These are phyloP conservation scores for Mythimna albipuncta DNA, from an alignment of 2,888 invertebrate species.

Conservation along the genomic window DNA sequence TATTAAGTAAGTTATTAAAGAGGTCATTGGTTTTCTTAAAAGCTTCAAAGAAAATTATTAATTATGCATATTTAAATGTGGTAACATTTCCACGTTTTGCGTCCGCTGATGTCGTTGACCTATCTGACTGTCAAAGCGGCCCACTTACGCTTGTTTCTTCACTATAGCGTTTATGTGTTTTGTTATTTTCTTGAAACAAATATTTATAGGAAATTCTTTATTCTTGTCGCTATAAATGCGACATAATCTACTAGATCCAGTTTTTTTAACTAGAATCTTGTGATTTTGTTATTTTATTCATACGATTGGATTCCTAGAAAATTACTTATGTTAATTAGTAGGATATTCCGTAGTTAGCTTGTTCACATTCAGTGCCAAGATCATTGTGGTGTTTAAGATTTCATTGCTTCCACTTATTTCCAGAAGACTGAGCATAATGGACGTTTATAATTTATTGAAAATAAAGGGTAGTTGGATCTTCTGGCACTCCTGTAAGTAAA, in stretches of 20 bases:
- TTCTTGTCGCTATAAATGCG: conserved; percentile 6
- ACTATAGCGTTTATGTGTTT: conserved; percentile 33
- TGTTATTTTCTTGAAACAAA: conserved; percentile 34
- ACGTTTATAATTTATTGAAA: conserved; percentile 9
- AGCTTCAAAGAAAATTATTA: conserved; percentile 33
- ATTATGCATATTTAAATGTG: conserved; percentile 44
- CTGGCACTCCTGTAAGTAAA: neutral
- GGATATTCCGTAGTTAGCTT: conserved; percentile 17
- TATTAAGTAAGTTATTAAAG: too few species aligned
- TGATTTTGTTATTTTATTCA: neutral
- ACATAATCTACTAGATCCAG: neutral
- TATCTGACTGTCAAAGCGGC: conserved; percentile 53
- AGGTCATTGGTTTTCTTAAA: conserved; percentile 16
- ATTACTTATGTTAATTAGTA: conserved; percentile 15
- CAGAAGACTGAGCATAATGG: neutral
- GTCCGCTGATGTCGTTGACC: conserved; percentile 61
- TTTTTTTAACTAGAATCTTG: neutral
- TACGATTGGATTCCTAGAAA: conserved; percentile 11
- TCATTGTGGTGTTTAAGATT: neutral
- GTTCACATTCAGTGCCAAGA: conserved; percentile 16
- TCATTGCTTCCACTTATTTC: conserved; percentile 12
- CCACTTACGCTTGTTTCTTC: conserved; percentile 35
- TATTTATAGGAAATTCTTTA: conserved; percentile 24
- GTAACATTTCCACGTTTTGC: conserved; percentile 51
- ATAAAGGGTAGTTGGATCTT: neutral